A percentile compares a stretch with the other conserved stretches of the same genome.
These are phyloP conservation scores for Plagiodera versicolora DNA, from an alignment of 2,888 invertebrate species.

Conservation along the genomic window DNA sequence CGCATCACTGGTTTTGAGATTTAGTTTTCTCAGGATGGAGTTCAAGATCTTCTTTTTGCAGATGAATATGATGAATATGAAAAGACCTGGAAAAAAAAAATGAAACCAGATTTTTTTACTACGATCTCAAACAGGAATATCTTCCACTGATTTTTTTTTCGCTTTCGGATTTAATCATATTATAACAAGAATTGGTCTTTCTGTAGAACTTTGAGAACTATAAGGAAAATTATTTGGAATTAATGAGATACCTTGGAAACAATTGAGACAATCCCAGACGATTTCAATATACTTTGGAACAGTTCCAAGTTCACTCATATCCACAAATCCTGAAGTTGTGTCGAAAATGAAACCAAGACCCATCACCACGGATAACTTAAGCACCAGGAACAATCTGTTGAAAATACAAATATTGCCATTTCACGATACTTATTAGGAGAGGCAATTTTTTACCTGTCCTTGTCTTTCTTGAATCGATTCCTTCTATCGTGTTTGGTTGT, in stretches of 20 bases:
- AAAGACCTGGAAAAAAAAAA: conserved; percentile 30
- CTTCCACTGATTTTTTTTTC: no score
- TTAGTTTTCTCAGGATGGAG: conserved; percentile 21
- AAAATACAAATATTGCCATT: not conserved
- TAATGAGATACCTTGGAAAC: conserved; percentile 63
- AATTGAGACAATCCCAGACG: conserved; percentile 67
- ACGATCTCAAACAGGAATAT: not conserved
- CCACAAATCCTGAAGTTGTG: conserved; percentile 63
- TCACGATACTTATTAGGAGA: not conserved
- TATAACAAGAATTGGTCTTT: no score
- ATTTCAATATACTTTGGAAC: conserved; percentile 50
- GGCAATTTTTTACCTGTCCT: conserved; percentile 62
- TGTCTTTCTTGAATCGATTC: conserved; percentile 64
- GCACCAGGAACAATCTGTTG: conserved; percentile 67
- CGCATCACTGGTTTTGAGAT: conserved; percentile 13
- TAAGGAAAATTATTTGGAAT: no score
- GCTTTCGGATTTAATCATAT: no score
- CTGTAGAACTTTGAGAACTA: no score
- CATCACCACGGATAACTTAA: conserved; percentile 79
- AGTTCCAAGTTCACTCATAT: conserved; percentile 56
- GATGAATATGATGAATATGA: conserved; percentile 40
- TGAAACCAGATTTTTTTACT: not conserved
- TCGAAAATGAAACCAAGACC: conserved; percentile 75
- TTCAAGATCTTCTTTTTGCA: conserved; percentile 36
- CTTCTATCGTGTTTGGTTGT: conserved; percentile 58